A percentile compares a stretch with the other conserved stretches of the same genome.
Evolutionary conservation across 2,888 invertebrate genomes (phyloP).

Genomic region (Mystacides longicornis): DNA sequence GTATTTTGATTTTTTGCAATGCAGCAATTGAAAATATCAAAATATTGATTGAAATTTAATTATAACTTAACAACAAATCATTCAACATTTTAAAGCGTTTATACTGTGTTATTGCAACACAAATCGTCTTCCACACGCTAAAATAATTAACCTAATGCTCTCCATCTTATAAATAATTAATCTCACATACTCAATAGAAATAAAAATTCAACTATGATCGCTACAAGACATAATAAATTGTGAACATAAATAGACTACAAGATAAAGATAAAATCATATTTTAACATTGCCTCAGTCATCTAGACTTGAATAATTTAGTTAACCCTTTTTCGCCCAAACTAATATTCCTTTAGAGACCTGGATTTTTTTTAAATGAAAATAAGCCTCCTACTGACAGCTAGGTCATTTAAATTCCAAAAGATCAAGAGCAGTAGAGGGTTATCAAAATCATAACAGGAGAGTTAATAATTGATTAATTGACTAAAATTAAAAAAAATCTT

Average conservation of each 20-base stretch:
- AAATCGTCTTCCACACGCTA: too few species aligned
- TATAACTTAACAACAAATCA: too few species aligned
- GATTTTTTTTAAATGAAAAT: neutral
- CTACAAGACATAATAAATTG: neutral
- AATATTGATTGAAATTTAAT: too few species aligned
- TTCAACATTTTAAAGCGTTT: too few species aligned
- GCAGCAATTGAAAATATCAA: too few species aligned
- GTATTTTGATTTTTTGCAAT: neutral
- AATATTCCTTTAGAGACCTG: neutral
- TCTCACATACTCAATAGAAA: neutral
- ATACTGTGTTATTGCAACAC: too few species aligned
- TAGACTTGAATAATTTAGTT: neutral
- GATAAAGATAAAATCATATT: constrained; percentile 1
- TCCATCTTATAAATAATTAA: neutral
- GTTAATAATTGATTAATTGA: too few species aligned
- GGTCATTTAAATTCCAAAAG: too few species aligned
- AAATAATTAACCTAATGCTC: too few species aligned
- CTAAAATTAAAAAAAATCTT: too few species aligned
- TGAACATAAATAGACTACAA: neutral
- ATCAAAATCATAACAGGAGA: too few species aligned
- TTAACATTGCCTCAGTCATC: neutral
- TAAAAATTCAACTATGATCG: neutral
- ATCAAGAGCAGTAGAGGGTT: too few species aligned
- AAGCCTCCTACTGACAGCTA: neutral
- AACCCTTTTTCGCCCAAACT: neutral